Evolutionary conservation across 2,113 vertebrate genomes (phyloP).

Genomic region (Podarcis cretensis): DNA sequence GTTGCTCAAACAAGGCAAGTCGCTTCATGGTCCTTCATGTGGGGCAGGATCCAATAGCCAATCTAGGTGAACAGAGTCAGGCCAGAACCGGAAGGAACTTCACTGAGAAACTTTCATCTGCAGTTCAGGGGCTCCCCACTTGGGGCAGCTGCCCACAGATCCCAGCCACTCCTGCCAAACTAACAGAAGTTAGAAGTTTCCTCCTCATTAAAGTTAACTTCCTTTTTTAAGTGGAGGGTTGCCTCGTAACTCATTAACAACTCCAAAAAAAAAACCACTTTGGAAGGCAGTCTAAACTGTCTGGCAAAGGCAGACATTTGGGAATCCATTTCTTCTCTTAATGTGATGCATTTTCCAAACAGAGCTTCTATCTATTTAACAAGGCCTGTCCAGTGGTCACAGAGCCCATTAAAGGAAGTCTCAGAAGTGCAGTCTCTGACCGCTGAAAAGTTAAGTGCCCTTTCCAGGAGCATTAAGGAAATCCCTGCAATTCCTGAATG

Average conservation of each 20-base stretch:
- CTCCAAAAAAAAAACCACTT: not conserved
- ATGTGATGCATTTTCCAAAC: constrained; percentile 20
- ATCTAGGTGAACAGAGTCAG: too few species aligned
- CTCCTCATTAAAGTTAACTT: not conserved
- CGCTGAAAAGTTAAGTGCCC: constrained; percentile 8
- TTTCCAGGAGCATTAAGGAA: not conserved
- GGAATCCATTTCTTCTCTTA: not conserved
- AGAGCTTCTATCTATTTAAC: constrained; percentile 26
- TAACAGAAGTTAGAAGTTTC: not conserved
- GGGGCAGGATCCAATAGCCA: too few species aligned
- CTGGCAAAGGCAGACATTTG: not conserved
- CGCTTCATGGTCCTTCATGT: too few species aligned
- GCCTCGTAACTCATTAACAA: constrained; percentile 14
- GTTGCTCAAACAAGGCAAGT: too few species aligned
- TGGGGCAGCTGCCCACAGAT: not conserved
- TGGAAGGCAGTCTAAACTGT: not conserved
- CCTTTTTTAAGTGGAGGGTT: not conserved
- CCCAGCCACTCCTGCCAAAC: not conserved
- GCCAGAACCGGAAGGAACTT: too few species aligned
- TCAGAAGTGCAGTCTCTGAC: constrained; percentile 7
- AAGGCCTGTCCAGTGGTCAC: not conserved
- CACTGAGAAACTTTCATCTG: too few species aligned
- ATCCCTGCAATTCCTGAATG: not conserved
- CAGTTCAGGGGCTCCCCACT: too few species aligned
- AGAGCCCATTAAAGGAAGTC: constrained; percentile 20